Percentiles rank a stretch among this genome's conserved stretches.
These are phyloP conservation scores for Rhagium mordax DNA, from an alignment of 2,888 invertebrate genomes.

Conservation along the genomic window DNA sequence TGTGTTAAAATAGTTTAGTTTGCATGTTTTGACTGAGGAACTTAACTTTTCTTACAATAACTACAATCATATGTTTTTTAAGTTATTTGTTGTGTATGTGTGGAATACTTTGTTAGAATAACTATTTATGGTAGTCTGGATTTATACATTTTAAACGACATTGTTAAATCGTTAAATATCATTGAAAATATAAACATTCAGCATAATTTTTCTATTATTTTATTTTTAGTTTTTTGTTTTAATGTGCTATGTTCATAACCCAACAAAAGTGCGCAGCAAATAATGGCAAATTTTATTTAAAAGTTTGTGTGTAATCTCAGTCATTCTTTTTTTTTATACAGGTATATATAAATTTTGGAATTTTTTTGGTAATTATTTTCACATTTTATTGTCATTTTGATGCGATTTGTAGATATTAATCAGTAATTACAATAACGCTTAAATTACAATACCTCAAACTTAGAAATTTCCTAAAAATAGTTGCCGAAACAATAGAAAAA, in stretches of 20 bases:
- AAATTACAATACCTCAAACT: too few relatives aligned
- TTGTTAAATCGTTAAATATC: not conserved
- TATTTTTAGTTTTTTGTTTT: not conserved
- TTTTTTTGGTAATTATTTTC: not conserved
- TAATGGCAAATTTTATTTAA: conserved; percentile 1
- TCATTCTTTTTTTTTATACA: too few relatives aligned
- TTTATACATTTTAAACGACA: not conserved
- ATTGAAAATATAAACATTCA: conserved; percentile 7
- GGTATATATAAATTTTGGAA: not conserved
- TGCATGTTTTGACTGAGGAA: not conserved
- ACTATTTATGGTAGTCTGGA: not conserved
- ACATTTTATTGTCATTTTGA: too few relatives aligned
- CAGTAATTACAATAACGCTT: too few relatives aligned
- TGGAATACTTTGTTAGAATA: not conserved
- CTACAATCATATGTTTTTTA: too few relatives aligned
- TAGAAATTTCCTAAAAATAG: too few relatives aligned
- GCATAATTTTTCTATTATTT: conserved; percentile 4
- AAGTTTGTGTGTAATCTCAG: not conserved
- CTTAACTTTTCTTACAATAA: not conserved
- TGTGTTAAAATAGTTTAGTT: not conserved
- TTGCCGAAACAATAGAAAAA: too few relatives aligned
- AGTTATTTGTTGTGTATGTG: not conserved
- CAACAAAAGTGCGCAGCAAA: not conserved
- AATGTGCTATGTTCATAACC: not conserved
- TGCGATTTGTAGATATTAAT: too few relatives aligned